Percentiles rank a stretch among this genome's conserved stretches.
Evolutionary conservation across 2,888 invertebrate species (phyloP).

Genomic region (Synergus japonicus): DNA sequence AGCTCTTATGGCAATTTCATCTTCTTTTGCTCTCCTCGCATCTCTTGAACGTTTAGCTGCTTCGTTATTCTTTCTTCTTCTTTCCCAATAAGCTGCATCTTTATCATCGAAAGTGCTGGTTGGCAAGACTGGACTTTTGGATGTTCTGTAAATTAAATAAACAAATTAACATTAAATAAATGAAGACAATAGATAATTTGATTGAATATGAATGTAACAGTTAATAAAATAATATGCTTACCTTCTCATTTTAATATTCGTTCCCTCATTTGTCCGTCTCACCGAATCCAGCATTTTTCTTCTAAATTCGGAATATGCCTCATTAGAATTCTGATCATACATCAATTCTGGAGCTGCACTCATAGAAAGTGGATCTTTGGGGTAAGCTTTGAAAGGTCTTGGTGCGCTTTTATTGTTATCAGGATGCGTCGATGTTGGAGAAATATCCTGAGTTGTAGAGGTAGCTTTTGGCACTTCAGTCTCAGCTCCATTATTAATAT

Average conservation of each 20-base stretch:
- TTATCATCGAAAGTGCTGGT: slow-evolving; percentile 76
- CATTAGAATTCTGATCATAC: slow-evolving; percentile 81
- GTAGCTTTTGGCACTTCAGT: slow-evolving; percentile 27
- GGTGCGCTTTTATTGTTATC: slow-evolving; percentile 75
- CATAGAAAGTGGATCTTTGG: slow-evolving; percentile 83
- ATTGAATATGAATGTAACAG: too few species aligned
- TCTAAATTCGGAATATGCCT: slow-evolving; percentile 86
- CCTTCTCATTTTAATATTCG: slow-evolving; percentile 86
- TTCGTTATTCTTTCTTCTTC: slow-evolving; percentile 94
- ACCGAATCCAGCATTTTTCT: slow-evolving; percentile 84
- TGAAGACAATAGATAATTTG: too few species aligned
- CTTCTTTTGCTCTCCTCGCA: slow-evolving; percentile 92
- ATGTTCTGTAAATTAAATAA: slow-evolving; percentile 79
- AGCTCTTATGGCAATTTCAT: slow-evolving; percentile 93
- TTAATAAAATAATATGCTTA: slow-evolving; percentile 37
- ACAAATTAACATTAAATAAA: too few species aligned
- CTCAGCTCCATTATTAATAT: background rate
- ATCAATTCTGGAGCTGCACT: slow-evolving; percentile 78
- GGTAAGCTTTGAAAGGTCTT: slow-evolving; percentile 86
- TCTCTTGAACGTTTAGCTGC: slow-evolving; percentile 97
- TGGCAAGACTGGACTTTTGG: slow-evolving; percentile 61
- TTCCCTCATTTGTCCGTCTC: slow-evolving; percentile 81
- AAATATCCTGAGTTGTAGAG: slow-evolving; percentile 28
- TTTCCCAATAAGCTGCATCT: slow-evolving; percentile 92
- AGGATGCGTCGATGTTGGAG: slow-evolving; percentile 45